Conservation (phyloP, 1,140 invertebrate genomes). For the Brachionus manjavacas region DNA sequence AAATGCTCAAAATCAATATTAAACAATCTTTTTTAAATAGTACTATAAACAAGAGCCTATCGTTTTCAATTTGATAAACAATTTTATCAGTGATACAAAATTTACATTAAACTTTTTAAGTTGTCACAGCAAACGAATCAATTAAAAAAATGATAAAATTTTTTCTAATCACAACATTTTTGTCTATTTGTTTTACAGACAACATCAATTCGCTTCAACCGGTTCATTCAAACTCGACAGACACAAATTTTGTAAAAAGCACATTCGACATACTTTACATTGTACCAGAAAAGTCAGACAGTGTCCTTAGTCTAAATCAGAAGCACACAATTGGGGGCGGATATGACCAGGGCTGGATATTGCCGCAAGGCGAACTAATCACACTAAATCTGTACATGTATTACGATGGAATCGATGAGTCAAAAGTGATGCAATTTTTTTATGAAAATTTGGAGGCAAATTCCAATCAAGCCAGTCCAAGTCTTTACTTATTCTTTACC, state of each 20-base stretch:
- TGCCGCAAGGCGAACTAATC: constrained; percentile 5
- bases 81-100: neutral
- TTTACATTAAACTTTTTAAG: neutral
- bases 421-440: constrained; percentile 15
- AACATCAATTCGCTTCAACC: neutral
- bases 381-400: constrained; percentile 23
- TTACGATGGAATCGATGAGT: constrained; percentile 21
- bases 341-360: constrained; percentile 19
- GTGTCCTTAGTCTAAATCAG: neutral
- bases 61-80: neutral
- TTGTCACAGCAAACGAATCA: neutral
- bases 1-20: neutral
- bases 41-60: neutral
- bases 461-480: neutral
- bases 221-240: neutral
- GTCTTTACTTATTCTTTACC: constrained; percentile 24
- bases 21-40: neutral
- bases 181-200: neutral
- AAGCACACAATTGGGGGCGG: constrained; percentile 20
- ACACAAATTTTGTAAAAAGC: constrained; percentile 3
- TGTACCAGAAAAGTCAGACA: neutral
- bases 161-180: neutral
- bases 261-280: constrained; percentile 32
- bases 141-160: neutral
- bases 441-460: neutral